Conservation (phyloP, 2,888 invertebrate species). For the Syrista parreyssii region DNA sequence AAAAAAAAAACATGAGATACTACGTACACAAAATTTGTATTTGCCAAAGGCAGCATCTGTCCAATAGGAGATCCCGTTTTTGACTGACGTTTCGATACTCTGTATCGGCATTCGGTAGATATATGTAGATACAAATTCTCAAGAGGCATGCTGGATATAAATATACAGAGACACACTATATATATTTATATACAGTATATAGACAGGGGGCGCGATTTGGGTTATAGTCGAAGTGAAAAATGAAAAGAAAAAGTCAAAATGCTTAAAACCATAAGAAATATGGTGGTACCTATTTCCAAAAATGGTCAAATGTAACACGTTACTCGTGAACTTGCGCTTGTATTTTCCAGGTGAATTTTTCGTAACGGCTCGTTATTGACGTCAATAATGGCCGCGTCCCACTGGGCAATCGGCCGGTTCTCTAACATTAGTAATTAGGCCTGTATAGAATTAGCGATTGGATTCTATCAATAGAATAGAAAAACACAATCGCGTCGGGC, state of each 20-base stretch:
- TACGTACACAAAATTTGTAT: not conserved
- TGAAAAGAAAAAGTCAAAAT: conserved; percentile 8
- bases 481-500: not conserved
- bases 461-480: conserved; percentile 28
- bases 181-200: conserved; percentile 10
- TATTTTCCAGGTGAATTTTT: not conserved
- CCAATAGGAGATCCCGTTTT: conserved; percentile 28
- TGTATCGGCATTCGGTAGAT: conserved; percentile 31
- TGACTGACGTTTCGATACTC: conserved; percentile 25
- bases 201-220: not conserved
- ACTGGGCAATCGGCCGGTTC: conserved; percentile 53
- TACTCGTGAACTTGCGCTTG: not conserved
- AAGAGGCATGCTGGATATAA: conserved; percentile 34
- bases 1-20: not conserved
- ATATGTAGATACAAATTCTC: conserved; percentile 27
- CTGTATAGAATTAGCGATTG: conserved; percentile 37
- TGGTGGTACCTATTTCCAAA: not conserved
- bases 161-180: conserved; percentile 12
- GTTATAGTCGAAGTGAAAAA: conserved; percentile 2
- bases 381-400: conserved; percentile 52
- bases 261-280: not conserved
- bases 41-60: conserved; percentile 10
- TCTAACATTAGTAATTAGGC: conserved; percentile 53
- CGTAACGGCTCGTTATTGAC: conserved; percentile 31
- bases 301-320: not conserved